These are phyloP conservation scores for Gallinago jamesoni DNA, from an alignment of 2,113 vertebrate species.

Conservation along the genomic window DNA sequence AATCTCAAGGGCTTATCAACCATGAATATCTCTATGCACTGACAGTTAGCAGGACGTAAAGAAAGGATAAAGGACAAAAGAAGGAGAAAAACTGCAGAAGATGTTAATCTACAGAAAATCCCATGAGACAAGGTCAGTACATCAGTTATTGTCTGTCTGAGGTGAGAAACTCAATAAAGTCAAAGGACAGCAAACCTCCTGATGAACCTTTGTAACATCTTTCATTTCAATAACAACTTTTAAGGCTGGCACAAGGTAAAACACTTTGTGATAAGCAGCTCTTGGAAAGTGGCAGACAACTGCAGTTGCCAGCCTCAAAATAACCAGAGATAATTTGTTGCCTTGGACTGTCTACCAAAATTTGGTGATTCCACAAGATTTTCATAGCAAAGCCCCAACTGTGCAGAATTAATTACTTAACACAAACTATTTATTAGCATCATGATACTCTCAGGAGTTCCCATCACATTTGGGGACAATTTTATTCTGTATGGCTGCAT, in stretches of 20 bases:
- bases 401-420: not conserved
- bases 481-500: not conserved
- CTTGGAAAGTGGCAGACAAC: not conserved
- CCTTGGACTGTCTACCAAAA: not conserved
- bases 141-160: slow-evolving; percentile 6
- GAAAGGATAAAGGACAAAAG: not conserved
- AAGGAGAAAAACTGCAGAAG: not conserved
- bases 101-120: slow-evolving; percentile 50
- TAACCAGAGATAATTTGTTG: not conserved
- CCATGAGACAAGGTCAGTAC: not conserved
- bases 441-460: not conserved
- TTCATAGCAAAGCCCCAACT: not conserved
- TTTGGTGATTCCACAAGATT: not conserved
- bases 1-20: not conserved
- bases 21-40: not conserved
- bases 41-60: not conserved
- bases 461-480: not conserved
- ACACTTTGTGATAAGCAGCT: not conserved
- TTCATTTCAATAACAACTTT: slow-evolving; percentile 28
- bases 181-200: not conserved
- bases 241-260: not conserved
- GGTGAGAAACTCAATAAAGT: slow-evolving; percentile 37
- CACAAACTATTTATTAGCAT: not conserved
- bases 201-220: slow-evolving; percentile 9
- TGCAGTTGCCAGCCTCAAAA: not conserved